phyloP scores from a whole-genome alignment of 2,888 invertebrate species.

The Tetropium fuscum region DNA sequence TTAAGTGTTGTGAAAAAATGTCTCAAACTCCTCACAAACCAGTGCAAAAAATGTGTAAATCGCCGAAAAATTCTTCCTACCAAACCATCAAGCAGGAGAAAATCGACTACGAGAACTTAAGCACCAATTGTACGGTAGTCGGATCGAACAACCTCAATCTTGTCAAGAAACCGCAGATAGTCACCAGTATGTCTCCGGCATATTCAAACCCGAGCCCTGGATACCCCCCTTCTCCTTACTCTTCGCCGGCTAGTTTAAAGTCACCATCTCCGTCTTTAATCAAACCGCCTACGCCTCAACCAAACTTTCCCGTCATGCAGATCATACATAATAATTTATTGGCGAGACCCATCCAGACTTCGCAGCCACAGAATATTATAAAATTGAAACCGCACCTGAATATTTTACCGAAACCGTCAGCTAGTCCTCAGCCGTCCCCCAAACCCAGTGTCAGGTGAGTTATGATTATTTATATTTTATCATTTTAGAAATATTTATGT shows the following conservation, averaged over 20 bases:
- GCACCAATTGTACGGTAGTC: constrained; percentile 65
- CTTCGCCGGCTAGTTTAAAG: constrained; percentile 60
- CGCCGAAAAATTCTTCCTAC: constrained; percentile 61
- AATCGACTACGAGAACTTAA: constrained; percentile 64
- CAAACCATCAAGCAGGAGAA: constrained; percentile 56
- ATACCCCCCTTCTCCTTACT: constrained; percentile 63
- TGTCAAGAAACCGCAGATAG: constrained; percentile 63
- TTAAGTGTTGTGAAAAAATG: constrained; percentile 59
- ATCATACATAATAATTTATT: constrained; percentile 63
- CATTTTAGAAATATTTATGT: no score
- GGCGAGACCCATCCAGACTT: constrained; percentile 59
- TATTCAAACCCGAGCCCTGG: constrained; percentile 58
- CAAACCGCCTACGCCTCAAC: constrained; percentile 64
- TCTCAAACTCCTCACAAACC: constrained; percentile 63
- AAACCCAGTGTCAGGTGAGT: constrained; percentile 64
- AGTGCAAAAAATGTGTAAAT: constrained; percentile 65
- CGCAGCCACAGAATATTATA: constrained; percentile 62
- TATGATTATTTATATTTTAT: no score
- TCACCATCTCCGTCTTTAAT: constrained; percentile 55
- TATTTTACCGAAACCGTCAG: constrained; percentile 65
- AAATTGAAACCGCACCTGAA: constrained; percentile 66
- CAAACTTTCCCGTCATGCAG: constrained; percentile 64
- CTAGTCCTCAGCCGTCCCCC: constrained; percentile 61
- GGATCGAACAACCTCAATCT: constrained; percentile 65
- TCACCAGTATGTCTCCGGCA: constrained; percentile 62